Percentiles rank a stretch among this genome's conserved stretches.
Conservation (phyloP, 2,888 invertebrate genomes). For the Cryptus viduatorius region DNA sequence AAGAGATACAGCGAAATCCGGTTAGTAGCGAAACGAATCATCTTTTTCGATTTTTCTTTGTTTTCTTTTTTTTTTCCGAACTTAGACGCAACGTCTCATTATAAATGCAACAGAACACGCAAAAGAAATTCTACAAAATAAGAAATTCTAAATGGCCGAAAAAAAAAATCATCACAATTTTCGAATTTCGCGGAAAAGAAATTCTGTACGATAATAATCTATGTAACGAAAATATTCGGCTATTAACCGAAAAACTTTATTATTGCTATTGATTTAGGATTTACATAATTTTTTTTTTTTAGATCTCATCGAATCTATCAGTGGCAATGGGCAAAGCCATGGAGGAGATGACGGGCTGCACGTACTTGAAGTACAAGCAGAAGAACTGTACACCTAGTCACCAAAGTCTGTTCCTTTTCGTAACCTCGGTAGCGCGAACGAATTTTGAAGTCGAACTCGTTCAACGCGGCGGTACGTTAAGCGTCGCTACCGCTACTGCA, state of each 20-base stretch:
- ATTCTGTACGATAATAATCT: no score
- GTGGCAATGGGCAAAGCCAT: conserved; percentile 96
- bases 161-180: no score
- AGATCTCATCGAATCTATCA: conserved; percentile 91
- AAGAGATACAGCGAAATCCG: conserved; percentile 89
- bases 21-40: conserved; percentile 84
- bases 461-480: conserved; percentile 94
- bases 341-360: conserved; percentile 97
- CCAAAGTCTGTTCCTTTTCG: conserved; percentile 94
- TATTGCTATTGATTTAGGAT: neutral
- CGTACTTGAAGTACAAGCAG: conserved; percentile 92
- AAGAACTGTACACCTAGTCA: conserved; percentile 89
- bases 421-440: conserved; percentile 94
- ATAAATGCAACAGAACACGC: neutral
- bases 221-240: no score
- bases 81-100: no score
- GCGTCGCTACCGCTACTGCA: conserved; percentile 84
- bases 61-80: neutral
- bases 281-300: conserved; percentile 59
- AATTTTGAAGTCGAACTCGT: conserved; percentile 97
- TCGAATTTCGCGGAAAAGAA: no score
- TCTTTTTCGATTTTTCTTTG: neutral
- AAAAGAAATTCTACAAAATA: neutral
- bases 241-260: no score
- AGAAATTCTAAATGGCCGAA: neutral